A percentile compares a stretch with the other conserved stretches of the same genome.
Evolutionary conservation across 2,888 invertebrate species (phyloP).

Genomic region (Willowsia nigromaculata): DNA sequence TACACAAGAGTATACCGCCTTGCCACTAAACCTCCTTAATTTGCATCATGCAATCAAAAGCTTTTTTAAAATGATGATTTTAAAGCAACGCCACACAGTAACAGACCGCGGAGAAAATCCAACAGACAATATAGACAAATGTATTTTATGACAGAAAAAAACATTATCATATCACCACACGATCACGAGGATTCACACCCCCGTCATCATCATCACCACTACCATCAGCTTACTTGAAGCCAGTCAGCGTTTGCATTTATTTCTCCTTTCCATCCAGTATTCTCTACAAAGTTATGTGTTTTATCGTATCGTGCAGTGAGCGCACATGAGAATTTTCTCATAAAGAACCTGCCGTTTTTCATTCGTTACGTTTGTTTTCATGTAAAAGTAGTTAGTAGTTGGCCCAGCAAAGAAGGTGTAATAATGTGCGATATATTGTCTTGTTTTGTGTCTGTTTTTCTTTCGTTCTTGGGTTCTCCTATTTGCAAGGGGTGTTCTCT

Average conservation of each 20-base stretch:
- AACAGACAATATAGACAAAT: background rate
- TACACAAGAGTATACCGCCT: background rate
- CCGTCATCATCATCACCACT: slow-evolving; percentile 50
- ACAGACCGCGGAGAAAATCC: background rate
- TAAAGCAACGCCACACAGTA: background rate
- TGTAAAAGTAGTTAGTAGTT: background rate
- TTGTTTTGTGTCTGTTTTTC: slow-evolving; percentile 7
- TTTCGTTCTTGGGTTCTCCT: background rate
- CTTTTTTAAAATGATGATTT: background rate
- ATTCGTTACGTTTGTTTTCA: slow-evolving; percentile 29
- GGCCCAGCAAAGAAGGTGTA: background rate
- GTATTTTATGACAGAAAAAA: background rate
- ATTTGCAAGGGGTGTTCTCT: slow-evolving; percentile 36
- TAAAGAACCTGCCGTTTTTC: slow-evolving; percentile 59
- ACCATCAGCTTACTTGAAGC: background rate
- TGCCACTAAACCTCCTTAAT: background rate
- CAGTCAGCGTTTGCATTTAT: background rate
- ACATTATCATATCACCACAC: slow-evolving; percentile 69
- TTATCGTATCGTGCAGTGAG: slow-evolving; percentile 7
- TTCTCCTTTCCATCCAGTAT: background rate
- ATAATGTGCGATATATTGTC: background rate
- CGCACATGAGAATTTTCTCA: slow-evolving; percentile 14
- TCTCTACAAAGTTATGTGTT: background rate
- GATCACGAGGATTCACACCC: slow-evolving; percentile 70
- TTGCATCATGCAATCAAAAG: background rate